Evolutionary conservation across 2,797 vertebrate species (phyloP), one percentile per base, ranked within the genome.

Genomic region (Oreortyx pictus): DNA sequence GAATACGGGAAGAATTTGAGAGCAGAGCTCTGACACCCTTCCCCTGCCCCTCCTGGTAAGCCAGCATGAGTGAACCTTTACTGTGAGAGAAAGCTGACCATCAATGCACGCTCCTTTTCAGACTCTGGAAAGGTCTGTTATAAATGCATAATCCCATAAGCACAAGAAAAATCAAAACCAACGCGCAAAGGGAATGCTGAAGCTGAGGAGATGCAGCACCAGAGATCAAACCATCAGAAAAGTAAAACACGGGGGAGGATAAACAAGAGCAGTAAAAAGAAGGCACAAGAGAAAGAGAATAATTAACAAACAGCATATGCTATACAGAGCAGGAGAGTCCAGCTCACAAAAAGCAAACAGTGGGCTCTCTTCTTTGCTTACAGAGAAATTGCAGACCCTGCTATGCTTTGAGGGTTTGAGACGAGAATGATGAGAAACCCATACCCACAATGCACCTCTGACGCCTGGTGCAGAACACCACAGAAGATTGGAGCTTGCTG

Each of bases 141-240:
- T 56, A 90, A 91, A 89, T 61, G 62, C 76, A 86, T 87, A 94
- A 91, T 89, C 52, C 52, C 39, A 60, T 44, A 92, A 94, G 82
- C 87, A 85, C 80, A 92, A 71, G 47, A 62, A 94, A 54, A 72
- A 87, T 70, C 50, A 75, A 95, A 91, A 49, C 41, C 39, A 91
- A 70, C 67, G 17, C 11, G 43, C 72, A 70, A 76, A 89, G 80
- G 73, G 82, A 71, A 73, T 33, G 3, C 66, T 61, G 56, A 49
- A 84, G 57, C 88, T 73, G 74, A 82, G 71, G 75, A 74, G 65
- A 70, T 9, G 7, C 85, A 75, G 77, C 33, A 20, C 23, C 47
- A 54, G 64, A 72, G 73, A 88, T 82, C 39, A 70, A 88, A 70
- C 37, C 74, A 77, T 71, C n/a, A 43, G 52, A 60, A 84, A 43